Percentiles rank a stretch among this genome's conserved stretches.
Conservation (phyloP, 2,797 vertebrate species). For the Forpus xanthops region DNA sequence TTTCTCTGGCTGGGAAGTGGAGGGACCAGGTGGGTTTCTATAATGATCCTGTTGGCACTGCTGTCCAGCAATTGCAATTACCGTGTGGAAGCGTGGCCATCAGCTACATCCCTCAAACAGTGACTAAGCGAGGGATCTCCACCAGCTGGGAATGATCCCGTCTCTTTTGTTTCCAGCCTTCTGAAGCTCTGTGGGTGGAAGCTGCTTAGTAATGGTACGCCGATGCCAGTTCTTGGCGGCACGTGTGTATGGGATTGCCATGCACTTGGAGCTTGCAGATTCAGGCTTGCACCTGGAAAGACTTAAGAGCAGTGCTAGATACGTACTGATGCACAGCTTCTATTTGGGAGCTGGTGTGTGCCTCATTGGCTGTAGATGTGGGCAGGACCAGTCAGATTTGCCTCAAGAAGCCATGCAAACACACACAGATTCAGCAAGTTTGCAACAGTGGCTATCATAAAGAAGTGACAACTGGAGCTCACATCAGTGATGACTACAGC, state of each 20-base stretch:
- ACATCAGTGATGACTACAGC: not conserved
- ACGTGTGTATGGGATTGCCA: not conserved
- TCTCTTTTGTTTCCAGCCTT: not conserved
- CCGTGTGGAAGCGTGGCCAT: accelerated
- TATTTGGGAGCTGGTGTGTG: not conserved
- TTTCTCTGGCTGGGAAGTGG: not conserved
- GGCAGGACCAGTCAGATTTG: not conserved
- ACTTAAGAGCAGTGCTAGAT: not conserved
- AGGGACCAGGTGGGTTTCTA: not conserved
- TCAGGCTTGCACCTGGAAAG: not conserved
- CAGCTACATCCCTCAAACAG: not conserved
- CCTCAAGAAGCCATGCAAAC: not conserved
- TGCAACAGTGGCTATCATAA: not conserved
- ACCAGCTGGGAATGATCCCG: not conserved
- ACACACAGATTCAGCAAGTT: not conserved
- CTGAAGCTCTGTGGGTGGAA: not conserved
- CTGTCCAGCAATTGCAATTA: not conserved
- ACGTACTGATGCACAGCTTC: not conserved
- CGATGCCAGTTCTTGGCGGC: accelerated
- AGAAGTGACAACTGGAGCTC: not conserved
- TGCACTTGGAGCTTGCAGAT: not conserved
- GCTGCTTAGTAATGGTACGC: accelerated
- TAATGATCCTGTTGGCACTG: not conserved
- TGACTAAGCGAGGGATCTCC: not conserved
- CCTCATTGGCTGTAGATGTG: not conserved